Evolutionary conservation across 2,797 vertebrate species (phyloP).

Genomic region (Helicolenus hilgendorfi): DNA sequence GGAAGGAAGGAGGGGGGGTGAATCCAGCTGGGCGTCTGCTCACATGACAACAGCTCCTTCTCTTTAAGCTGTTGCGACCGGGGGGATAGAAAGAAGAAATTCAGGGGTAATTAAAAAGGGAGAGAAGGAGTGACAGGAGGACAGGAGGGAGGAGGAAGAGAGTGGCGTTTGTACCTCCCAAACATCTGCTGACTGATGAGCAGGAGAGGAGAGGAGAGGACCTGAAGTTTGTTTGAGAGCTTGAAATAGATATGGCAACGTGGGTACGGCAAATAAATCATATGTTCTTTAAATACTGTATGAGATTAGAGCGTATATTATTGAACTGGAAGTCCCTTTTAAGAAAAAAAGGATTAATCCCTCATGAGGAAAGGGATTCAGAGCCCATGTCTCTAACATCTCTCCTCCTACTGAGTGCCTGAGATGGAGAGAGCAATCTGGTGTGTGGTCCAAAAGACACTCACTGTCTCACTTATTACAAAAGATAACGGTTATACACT

Average conservation of each 20-base stretch:
- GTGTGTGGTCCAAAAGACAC: background rate
- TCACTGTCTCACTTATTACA: background rate
- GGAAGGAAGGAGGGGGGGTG: background rate
- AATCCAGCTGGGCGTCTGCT: slow-evolving; percentile 38
- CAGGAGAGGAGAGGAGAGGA: slow-evolving; percentile 14
- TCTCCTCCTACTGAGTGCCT: background rate
- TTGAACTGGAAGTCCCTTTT: slow-evolving; percentile 28
- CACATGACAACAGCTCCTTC: slow-evolving; percentile 41
- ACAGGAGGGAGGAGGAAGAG: slow-evolving; percentile 62
- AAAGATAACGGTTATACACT: background rate
- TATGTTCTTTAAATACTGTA: slow-evolving; percentile 66
- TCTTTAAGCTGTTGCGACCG: slow-evolving; percentile 12
- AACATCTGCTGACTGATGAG: slow-evolving; percentile 68
- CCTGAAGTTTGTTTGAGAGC: slow-evolving; percentile 20
- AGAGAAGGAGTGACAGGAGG: slow-evolving; percentile 60
- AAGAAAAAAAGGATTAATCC: slow-evolving; percentile 6
- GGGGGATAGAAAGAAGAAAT: slow-evolving; percentile 24
- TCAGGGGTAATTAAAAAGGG: slow-evolving; percentile 46
- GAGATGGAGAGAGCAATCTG: background rate
- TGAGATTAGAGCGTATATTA: slow-evolving; percentile 64
- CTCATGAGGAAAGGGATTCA: background rate
- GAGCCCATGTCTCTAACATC: background rate
- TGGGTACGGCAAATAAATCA: slow-evolving; percentile 57
- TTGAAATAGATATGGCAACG: slow-evolving; percentile 24
- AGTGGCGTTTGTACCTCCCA: slow-evolving; percentile 56